Conservation (phyloP, 1,140 invertebrate species). For the Calycopis cecrops region DNA sequence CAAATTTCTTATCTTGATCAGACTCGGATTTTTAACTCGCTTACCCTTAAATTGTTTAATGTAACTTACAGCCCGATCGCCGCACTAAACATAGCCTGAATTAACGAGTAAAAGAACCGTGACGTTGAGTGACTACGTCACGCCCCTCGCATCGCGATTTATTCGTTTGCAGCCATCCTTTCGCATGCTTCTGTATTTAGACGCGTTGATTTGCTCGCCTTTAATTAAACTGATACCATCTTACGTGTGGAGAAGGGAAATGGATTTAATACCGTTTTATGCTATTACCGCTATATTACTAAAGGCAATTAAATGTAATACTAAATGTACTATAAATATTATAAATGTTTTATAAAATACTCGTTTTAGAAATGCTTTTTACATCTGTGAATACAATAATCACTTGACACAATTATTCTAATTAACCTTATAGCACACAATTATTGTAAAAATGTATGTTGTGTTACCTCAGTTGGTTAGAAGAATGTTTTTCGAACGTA, state of each 20-base stretch:
- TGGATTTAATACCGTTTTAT: not conserved
- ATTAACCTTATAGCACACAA: too few species aligned
- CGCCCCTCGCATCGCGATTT: slow-evolving; percentile 57
- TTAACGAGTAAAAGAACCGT: slow-evolving; percentile 47
- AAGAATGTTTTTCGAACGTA: too few species aligned
- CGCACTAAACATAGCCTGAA: slow-evolving; percentile 17
- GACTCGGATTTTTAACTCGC: not conserved
- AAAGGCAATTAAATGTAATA: too few species aligned
- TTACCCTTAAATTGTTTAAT: slow-evolving; percentile 24
- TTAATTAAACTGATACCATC: slow-evolving; percentile 15
- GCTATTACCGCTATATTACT: not conserved
- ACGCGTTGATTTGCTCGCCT: slow-evolving; percentile 5
- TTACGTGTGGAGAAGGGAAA: not conserved
- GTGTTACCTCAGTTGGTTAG: too few species aligned
- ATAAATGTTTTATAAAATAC: too few species aligned
- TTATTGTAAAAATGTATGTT: too few species aligned
- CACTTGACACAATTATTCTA: too few species aligned
- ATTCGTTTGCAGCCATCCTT: slow-evolving; percentile 47
- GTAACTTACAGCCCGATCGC: slow-evolving; percentile 26
- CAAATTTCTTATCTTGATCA: too few species aligned
- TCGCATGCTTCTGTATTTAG: slow-evolving; percentile 49
- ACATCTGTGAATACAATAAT: too few species aligned
- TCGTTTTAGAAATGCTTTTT: too few species aligned
- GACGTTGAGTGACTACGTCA: slow-evolving; percentile 56
- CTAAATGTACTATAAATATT: too few species aligned